Evolutionary conservation across 2,113 vertebrate genomes (phyloP), one percentile per base, ranked within the genome.

Genomic region (Notarius quadriscutis): DNA sequence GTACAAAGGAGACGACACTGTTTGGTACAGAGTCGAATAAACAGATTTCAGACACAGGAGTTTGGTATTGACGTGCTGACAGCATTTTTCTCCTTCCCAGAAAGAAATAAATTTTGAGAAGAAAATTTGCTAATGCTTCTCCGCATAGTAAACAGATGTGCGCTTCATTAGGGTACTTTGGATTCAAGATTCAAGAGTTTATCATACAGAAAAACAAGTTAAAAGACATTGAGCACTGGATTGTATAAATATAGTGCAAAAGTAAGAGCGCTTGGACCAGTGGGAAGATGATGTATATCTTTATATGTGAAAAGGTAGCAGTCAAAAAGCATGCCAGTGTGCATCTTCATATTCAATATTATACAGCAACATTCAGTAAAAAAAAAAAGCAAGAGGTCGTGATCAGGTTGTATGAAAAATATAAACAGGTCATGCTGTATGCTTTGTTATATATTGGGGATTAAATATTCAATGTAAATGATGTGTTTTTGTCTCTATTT

Each of bases 111-210:
- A 83, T 65, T 86, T 53, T 20, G 27, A 62, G 75, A 71, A 75
- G 72, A 78, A 48, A 63, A 86, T 34, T 62, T 11, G 77, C 57
- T 71, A 74, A 85, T 77, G 81, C 81, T 88, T 88, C 65, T 67
- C 58, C 25, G n/a, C 27, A 74, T 84, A 15, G 34, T 18, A 4
- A 88, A 77, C 84, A 65, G 75, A 60, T 78, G 83, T 85, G 58
- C 58, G 79, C 71, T 80, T 79, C 57, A 80, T 80, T 72, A 69
- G 65, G 67, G 60, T 63, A 67, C 55, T 51, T 72, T 84, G n/a
- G 15, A 57, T 17, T 79, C 51, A 53, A 18, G n/a, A 57, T 57
- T 30, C n/a, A 17, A 30, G n/a, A 79, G 27, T 79, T 14, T n/a
- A 14, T 48, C 71, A 51, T 51, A 25, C 10, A 51, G 72, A 25